These are phyloP conservation scores for Dasyprocta punctata DNA, from an alignment of 2,113 vertebrate species.

Conservation along the genomic window DNA sequence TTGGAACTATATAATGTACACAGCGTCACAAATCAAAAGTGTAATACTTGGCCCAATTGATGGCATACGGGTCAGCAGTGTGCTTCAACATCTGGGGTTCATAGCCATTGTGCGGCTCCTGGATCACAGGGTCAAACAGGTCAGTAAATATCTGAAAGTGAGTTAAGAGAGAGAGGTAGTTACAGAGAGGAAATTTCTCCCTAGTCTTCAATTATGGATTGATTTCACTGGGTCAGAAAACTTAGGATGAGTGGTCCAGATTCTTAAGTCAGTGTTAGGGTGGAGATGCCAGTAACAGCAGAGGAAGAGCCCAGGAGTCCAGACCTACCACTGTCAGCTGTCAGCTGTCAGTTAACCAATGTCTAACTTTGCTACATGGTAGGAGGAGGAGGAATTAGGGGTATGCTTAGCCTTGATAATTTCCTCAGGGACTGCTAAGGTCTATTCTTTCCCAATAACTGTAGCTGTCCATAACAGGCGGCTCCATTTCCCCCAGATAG, in stretches of 20 bases:
- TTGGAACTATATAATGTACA: neutral
- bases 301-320: constrained; percentile 58
- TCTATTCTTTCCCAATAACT: constrained; percentile 53
- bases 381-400: constrained; percentile 35
- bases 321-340: neutral
- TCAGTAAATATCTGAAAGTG: constrained; percentile 93
- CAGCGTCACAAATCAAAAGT: neutral
- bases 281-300: constrained; percentile 68
- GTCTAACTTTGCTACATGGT: constrained; percentile 38
- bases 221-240: constrained; percentile 52
- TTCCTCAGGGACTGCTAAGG: constrained; percentile 56
- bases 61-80: constrained; percentile 92
- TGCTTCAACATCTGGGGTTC: constrained; percentile 93
- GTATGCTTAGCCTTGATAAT: constrained; percentile 55
- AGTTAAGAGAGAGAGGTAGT: neutral
- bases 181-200: neutral
- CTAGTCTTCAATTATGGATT: neutral
- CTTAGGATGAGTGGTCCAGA: neutral
- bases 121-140: constrained; percentile 94
- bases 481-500: neutral
- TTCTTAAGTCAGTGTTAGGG: constrained; percentile 89
- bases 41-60: constrained; percentile 87
- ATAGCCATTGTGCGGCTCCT: constrained; percentile 96
- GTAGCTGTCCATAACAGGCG: constrained; percentile 39
- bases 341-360: constrained; percentile 50